Conservation (phyloP, 2,888 invertebrate species). For the Sinotaia quadrata region DNA sequence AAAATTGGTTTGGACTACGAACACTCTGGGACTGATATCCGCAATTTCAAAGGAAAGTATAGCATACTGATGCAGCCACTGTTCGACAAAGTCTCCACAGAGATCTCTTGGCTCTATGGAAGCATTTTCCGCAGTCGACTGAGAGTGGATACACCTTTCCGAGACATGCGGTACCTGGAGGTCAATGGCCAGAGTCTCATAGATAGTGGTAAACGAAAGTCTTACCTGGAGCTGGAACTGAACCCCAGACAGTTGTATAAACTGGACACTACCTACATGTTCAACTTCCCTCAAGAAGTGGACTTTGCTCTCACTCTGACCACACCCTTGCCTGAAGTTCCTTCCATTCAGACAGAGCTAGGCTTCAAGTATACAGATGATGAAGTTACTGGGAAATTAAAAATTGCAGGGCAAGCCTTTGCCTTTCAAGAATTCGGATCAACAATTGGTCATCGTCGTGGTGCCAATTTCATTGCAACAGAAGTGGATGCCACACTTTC, state of each 20-base stretch:
- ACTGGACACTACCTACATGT: conserved; percentile 13
- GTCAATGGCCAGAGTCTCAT: not conserved
- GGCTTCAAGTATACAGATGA: conserved; percentile 20
- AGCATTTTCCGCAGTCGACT: not conserved
- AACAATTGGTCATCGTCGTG: not conserved
- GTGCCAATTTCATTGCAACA: not conserved
- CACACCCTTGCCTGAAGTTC: conserved; percentile 31
- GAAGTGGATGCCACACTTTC: not conserved
- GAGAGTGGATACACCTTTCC: conserved; percentile 22
- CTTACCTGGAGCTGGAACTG: conserved; percentile 1
- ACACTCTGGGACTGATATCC: conserved; percentile 5
- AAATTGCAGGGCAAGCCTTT: conserved; percentile 9
- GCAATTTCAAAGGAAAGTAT: conserved; percentile 4
- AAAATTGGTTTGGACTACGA: conserved; percentile 15
- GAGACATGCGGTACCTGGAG: conserved; percentile 3
- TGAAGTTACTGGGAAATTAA: conserved; percentile 22
- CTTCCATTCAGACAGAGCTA: conserved; percentile 2
- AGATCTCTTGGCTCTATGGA: not conserved
- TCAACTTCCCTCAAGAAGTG: conserved; percentile 12
- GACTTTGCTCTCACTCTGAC: conserved; percentile 23
- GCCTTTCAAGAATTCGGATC: conserved; percentile 1
- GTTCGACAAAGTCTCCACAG: conserved; percentile 3
- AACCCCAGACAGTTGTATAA: conserved; percentile 4
- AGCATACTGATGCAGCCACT: not conserved
- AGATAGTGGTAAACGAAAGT: not conserved